These are phyloP conservation scores for Andricus curvator DNA, from an alignment of 2,888 invertebrate genomes.

Conservation along the genomic window DNA sequence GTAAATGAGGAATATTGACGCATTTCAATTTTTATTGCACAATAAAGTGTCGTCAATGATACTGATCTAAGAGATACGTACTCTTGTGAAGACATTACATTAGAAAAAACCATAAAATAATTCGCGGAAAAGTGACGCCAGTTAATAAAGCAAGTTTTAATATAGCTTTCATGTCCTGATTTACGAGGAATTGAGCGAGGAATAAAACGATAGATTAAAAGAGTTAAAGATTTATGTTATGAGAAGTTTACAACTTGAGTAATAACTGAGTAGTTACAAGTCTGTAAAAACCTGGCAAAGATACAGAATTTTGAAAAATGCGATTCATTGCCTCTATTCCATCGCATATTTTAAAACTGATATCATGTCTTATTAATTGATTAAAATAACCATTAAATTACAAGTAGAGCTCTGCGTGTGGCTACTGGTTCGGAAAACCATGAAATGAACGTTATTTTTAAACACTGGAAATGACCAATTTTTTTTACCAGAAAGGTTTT, in stretches of 20 bases:
- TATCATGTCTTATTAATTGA: no score
- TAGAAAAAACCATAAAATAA: neutral
- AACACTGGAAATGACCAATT: no score
- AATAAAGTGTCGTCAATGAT: neutral
- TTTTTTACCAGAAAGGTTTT: no score
- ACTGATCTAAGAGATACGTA: neutral
- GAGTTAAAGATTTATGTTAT: neutral
- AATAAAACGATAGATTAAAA: neutral
- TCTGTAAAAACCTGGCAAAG: neutral
- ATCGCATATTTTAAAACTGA: no score
- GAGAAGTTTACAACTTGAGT: neutral
- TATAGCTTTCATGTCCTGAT: neutral
- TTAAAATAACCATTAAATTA: no score
- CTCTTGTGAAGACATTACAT: neutral
- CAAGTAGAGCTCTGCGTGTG: no score
- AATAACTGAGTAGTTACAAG: neutral
- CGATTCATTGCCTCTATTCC: no score
- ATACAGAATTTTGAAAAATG: no score
- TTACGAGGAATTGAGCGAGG: neutral
- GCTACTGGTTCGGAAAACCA: no score
- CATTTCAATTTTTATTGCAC: neutral
- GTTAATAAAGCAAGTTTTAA: neutral
- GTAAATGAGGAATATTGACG: neutral
- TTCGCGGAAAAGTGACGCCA: neutral
- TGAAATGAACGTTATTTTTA: no score